Conservation (phyloP, 2,888 invertebrate genomes). For the Caenorhabditis parvicauda region DNA sequence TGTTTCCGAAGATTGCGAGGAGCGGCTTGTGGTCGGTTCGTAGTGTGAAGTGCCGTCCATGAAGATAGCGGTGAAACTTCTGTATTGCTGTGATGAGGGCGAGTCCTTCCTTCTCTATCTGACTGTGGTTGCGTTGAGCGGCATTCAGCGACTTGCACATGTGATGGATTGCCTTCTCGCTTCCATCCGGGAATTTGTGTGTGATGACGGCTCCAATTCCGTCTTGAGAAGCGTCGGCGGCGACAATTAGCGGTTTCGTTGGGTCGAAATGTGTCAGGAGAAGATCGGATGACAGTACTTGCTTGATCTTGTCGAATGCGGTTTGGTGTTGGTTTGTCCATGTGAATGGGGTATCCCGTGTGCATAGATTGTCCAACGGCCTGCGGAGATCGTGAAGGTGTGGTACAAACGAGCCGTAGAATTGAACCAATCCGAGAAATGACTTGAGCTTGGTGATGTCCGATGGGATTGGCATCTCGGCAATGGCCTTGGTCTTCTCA, state of each 20-base stretch:
- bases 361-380: too few species aligned
- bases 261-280: constrained; percentile 60
- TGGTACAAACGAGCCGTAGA: constrained; percentile 2
- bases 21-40: constrained; percentile 60
- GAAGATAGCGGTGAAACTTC: constrained; percentile 64
- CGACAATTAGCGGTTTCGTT: constrained; percentile 49
- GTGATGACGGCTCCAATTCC: constrained; percentile 54
- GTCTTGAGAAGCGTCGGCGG: constrained; percentile 63
- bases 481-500: constrained; percentile 27
- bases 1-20: constrained; percentile 40
- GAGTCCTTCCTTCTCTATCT: constrained; percentile 58
- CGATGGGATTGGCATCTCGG: too few species aligned
- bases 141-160: constrained; percentile 21
- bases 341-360: constrained; percentile 7
- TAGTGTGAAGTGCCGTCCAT: constrained; percentile 63
- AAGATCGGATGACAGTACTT: neutral
- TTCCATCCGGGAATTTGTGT: constrained; percentile 44
- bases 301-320: constrained; percentile 10
- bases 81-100: constrained; percentile 64
- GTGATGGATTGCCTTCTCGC: constrained; percentile 39
- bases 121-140: constrained; percentile 35
- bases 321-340: constrained; percentile 15
- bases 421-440: too few species aligned
- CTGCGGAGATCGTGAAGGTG: too few species aligned
- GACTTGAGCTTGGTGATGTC: too few species aligned